These are phyloP conservation scores for Desoria tigrina DNA, from an alignment of 2,888 invertebrate genomes.

Conservation along the genomic window DNA sequence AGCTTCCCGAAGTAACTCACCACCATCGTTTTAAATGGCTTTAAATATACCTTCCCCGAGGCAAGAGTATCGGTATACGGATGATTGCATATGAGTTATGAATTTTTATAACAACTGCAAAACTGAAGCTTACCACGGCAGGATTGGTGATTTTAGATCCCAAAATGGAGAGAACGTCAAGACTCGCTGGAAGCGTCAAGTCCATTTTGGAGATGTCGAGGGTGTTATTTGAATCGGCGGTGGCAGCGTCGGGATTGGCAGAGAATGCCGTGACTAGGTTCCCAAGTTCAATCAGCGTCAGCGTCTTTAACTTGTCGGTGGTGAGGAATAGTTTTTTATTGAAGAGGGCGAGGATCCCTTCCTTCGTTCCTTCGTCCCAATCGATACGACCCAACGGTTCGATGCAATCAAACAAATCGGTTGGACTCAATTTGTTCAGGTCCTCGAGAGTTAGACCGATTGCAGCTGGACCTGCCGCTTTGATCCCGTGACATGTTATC, in stretches of 20 bases:
- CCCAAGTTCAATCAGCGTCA: conserved; percentile 48
- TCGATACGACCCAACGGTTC: conserved; percentile 48
- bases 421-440: conserved; percentile 32
- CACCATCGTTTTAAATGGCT: too few species aligned
- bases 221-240: neutral
- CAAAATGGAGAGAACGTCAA: conserved; percentile 44
- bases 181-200: conserved; percentile 40
- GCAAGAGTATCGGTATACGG: too few species aligned
- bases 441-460: conserved; percentile 48
- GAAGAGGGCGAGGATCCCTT: conserved; percentile 33
- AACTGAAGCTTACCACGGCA: conserved; percentile 44
- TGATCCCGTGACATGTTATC: conserved; percentile 52
- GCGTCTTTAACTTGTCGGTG: conserved; percentile 30
- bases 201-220: conserved; percentile 42
- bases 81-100: too few species aligned
- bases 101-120: too few species aligned
- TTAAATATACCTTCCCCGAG: too few species aligned
- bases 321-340: conserved; percentile 38
- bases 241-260: conserved; percentile 11
- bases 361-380: conserved; percentile 48
- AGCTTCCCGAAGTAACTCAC: too few species aligned
- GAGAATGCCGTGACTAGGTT: conserved; percentile 45
- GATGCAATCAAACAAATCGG: conserved; percentile 48
- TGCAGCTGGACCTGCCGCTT: conserved; percentile 47
- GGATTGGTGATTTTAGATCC: conserved; percentile 41